Conservation (phyloP, 2,888 invertebrate species). For the Ephialtes manifestator region DNA sequence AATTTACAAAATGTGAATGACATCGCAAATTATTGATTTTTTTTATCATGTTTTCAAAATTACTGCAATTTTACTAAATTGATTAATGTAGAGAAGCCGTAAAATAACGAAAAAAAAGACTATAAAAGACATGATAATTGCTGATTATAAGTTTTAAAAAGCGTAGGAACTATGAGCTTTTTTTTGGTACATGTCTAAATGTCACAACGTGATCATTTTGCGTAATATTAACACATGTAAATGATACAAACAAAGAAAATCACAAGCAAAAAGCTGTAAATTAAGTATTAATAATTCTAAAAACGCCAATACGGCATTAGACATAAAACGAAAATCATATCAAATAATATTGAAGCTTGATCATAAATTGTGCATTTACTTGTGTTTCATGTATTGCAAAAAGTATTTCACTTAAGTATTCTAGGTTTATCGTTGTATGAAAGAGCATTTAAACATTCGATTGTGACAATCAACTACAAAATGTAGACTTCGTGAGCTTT, state of each 20-base stretch:
- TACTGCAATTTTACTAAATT: neutral
- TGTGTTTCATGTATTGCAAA: neutral
- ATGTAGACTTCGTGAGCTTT: neutral
- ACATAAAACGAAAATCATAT: neutral
- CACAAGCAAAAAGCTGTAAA: neutral
- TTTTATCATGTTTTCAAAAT: neutral
- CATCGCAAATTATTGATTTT: neutral
- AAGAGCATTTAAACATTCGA: neutral
- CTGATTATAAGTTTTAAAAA: neutral
- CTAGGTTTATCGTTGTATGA: conserved; percentile 2
- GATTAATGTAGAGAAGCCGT: neutral
- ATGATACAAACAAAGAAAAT: neutral
- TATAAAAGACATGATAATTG: neutral
- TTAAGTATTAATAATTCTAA: neutral
- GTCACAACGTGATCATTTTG: neutral
- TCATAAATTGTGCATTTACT: neutral
- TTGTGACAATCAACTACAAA: neutral
- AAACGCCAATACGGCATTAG: neutral
- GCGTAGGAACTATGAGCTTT: neutral
- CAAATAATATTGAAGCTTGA: neutral
- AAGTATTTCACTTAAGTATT: neutral
- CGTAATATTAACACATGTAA: conserved; percentile 15
- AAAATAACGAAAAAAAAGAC: neutral
- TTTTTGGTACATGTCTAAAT: conserved; percentile 14
- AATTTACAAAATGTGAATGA: neutral